Conservation (phyloP, 1,140 invertebrate species). For the Lepidotrigona ventralis region DNA sequence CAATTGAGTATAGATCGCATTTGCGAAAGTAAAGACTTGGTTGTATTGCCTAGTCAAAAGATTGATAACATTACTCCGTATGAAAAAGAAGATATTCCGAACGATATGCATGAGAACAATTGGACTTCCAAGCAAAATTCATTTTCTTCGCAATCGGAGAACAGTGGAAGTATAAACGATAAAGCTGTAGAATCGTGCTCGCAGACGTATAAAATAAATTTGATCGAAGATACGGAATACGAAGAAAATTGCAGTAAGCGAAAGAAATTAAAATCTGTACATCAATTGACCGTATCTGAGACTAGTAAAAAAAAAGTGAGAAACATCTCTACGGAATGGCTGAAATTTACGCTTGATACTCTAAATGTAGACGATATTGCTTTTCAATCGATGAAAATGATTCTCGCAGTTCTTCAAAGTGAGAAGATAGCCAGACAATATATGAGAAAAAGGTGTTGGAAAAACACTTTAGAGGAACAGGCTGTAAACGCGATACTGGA, state of each 20-base stretch:
- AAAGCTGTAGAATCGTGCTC: too few species aligned
- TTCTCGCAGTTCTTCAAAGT: constrained; percentile 29
- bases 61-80: not conserved
- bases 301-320: not conserved
- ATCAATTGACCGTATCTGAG: not conserved
- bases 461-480: constrained; percentile 36
- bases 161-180: not conserved
- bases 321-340: constrained; percentile 31
- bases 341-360: constrained; percentile 32
- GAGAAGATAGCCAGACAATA: constrained; percentile 12
- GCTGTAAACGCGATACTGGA: constrained; percentile 46
- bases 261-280: not conserved
- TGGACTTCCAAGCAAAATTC: not conserved
- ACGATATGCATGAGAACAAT: not conserved
- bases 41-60: too few species aligned
- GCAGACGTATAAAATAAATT: not conserved
- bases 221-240: not conserved
- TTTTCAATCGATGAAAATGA: constrained; percentile 31
- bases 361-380: constrained; percentile 6
- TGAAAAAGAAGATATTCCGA: not conserved
- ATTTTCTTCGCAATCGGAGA: not conserved
- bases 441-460: constrained; percentile 38
- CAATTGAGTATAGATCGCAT: not conserved
- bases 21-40: not conserved
- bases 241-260: not conserved